These are phyloP conservation scores for Isurus oxyrinchus DNA, from an alignment of 2,113 vertebrate species.

Conservation along the genomic window DNA sequence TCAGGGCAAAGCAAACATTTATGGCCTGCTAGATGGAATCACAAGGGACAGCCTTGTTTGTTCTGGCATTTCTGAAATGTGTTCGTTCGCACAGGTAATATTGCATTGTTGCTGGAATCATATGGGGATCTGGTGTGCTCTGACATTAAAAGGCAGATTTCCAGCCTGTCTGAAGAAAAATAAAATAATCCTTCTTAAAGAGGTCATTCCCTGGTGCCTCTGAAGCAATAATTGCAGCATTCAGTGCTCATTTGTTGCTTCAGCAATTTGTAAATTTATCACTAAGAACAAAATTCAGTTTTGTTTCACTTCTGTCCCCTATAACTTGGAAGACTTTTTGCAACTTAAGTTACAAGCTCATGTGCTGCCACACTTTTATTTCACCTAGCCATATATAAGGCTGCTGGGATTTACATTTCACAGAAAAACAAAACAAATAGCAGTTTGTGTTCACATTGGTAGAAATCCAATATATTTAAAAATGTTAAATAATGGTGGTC, in stretches of 20 bases:
- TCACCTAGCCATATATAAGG: not conserved
- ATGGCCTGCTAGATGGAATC: not conserved
- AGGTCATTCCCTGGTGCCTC: not conserved
- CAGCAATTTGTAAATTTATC: not conserved
- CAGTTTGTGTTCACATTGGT: not conserved
- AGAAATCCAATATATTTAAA: not conserved
- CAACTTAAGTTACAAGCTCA: not conserved
- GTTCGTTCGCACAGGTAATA: not conserved
- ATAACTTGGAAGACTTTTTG: not conserved
- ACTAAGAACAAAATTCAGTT: not conserved
- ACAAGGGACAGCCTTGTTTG: not conserved
- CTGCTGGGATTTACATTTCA: not conserved
- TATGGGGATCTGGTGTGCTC: not conserved
- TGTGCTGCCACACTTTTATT: not conserved
- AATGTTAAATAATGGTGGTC: not conserved
- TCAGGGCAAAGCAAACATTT: not conserved
- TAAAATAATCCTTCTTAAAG: not conserved
- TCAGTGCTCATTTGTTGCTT: not conserved
- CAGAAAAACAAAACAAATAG: not conserved
- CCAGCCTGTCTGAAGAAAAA: not conserved
- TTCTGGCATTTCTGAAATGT: not conserved
- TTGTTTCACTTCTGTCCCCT: not conserved
- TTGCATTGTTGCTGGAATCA: not conserved
- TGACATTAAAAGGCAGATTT: not conserved
- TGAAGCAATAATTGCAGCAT: not conserved